Conservation (phyloP, 1,140 invertebrate genomes). For the Oscheius sp. region DNA sequence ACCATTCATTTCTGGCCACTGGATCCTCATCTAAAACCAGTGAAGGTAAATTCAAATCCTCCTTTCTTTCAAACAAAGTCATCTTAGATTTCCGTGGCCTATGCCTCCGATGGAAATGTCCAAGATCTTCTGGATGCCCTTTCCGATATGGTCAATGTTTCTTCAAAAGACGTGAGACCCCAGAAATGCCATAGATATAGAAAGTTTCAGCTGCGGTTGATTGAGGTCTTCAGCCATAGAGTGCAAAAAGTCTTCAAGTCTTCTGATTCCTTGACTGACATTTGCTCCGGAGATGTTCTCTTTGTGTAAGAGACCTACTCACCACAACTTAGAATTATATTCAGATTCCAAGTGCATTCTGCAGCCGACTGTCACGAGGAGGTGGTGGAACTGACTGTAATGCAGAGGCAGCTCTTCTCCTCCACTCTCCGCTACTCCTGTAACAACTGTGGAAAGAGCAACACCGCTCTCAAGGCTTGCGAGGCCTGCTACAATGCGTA, state of each 20-base stretch:
- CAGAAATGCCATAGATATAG: not conserved
- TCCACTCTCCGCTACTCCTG: conserved; percentile 18
- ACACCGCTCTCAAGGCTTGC: conserved; percentile 31
- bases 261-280: conserved; percentile 41
- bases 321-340: too few species aligned
- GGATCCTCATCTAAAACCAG: conserved; percentile 60
- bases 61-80: conserved; percentile 41
- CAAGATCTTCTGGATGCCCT: conserved; percentile 32
- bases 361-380: conserved; percentile 35
- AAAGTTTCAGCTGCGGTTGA: conserved; percentile 59
- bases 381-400: conserved; percentile 32
- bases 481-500: conserved; percentile 44
- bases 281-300: conserved; percentile 57
- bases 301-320: conserved; percentile 63
- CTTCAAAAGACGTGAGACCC: conserved; percentile 13
- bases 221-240: conserved; percentile 60
- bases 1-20: conserved; percentile 62
- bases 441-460: conserved; percentile 17
- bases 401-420: conserved; percentile 35
- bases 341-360: conserved; percentile 40
- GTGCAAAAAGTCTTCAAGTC: conserved; percentile 58
- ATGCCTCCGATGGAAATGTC: conserved; percentile 35
- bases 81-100: conserved; percentile 28
- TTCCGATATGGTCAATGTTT: conserved; percentile 22
- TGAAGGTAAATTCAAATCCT: conserved; percentile 53